phyloP scores from a whole-genome alignment of 2,797 vertebrate species.

The Chiloscyllium punctatum region DNA sequence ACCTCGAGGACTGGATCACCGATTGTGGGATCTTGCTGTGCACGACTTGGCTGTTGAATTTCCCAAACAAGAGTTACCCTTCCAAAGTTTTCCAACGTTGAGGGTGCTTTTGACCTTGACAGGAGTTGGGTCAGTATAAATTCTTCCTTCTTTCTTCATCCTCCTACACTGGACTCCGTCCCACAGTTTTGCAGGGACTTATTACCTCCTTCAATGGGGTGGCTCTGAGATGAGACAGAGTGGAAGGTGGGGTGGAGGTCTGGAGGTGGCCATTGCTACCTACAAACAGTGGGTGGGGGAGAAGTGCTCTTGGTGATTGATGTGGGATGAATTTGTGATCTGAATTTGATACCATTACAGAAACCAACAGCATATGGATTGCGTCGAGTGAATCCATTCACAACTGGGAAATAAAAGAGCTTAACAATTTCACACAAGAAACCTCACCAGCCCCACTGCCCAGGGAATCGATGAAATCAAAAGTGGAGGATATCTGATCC shows the following conservation, averaged over 20 bases:
- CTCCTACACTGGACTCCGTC: background rate
- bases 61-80: background rate
- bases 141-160: background rate
- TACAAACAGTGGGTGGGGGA: too few species aligned
- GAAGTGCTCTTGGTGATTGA: too few species aligned
- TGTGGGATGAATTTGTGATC: too few species aligned
- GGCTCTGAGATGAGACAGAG: background rate
- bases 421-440: background rate
- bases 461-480: background rate
- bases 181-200: background rate
- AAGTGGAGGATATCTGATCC: background rate
- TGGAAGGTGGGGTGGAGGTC: background rate
- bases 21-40: background rate
- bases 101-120: background rate
- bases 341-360: background rate
- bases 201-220: background rate
- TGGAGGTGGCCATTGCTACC: background rate
- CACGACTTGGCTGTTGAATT: background rate
- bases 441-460: background rate
- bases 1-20: background rate
- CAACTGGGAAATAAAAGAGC: background rate
- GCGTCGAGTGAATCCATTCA: background rate
- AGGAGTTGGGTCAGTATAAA: background rate
- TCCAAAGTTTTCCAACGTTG: background rate
- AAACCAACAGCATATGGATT: background rate